These are phyloP conservation scores for Philotrypesis tridentata DNA, from an alignment of 1,140 invertebrate genomes.

Conservation along the genomic window DNA sequence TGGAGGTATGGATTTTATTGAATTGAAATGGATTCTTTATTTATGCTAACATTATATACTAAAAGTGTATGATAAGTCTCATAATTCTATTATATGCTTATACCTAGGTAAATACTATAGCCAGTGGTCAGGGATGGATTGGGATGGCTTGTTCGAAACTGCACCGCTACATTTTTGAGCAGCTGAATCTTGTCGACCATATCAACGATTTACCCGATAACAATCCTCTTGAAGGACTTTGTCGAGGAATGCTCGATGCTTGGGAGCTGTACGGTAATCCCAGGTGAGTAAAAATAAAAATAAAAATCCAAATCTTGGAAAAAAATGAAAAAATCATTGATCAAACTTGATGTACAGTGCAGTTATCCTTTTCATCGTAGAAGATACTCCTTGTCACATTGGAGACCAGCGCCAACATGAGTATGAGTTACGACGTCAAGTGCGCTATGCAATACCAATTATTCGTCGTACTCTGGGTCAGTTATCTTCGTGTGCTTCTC, in stretches of 20 bases:
- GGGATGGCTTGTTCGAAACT: conserved; percentile 78
- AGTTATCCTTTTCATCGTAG: conserved; percentile 89
- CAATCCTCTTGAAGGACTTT: conserved; percentile 81
- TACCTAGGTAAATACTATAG: conserved; percentile 80
- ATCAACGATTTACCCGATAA: conserved; percentile 83
- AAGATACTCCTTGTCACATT: conserved; percentile 89
- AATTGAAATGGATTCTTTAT: no score
- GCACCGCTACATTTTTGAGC: conserved; percentile 61
- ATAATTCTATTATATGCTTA: neutral
- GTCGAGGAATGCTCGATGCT: conserved; percentile 83
- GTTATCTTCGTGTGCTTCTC: conserved; percentile 73
- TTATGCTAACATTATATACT: no score
- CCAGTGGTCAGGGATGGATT: conserved; percentile 86
- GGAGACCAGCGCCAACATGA: conserved; percentile 93
- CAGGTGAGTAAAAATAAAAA: conserved; percentile 64
- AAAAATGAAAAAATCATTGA: conserved; percentile 45
- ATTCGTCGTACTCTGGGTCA: conserved; percentile 81
- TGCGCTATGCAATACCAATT: conserved; percentile 80
- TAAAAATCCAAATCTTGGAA: neutral
- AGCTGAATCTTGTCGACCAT: conserved; percentile 74
- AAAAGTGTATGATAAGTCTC: no score
- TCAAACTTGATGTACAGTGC: conserved; percentile 64
- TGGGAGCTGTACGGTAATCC: conserved; percentile 84
- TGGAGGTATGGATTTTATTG: conserved; percentile 28
- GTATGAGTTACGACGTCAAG: conserved; percentile 83